Conservation (phyloP, 2,888 invertebrate genomes). For the Mechanitis mazaeus region DNA sequence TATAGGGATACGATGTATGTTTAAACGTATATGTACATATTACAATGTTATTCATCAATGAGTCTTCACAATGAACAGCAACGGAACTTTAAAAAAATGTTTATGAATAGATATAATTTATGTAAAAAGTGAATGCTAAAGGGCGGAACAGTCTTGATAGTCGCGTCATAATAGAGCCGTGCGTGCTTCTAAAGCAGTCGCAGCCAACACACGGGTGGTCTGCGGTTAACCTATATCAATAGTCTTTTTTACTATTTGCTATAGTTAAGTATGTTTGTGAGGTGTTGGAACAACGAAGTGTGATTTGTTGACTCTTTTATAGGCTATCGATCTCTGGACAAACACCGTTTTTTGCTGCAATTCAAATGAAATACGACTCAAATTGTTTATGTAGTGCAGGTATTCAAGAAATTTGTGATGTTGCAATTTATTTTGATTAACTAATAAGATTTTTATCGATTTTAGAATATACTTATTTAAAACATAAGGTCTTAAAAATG, state of each 20-base stretch:
- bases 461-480: neutral
- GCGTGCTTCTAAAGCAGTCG: constrained; percentile 53
- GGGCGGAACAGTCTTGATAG: constrained; percentile 60
- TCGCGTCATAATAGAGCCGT: constrained; percentile 53
- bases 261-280: constrained; percentile 67
- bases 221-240: constrained; percentile 35
- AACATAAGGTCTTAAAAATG: too few relatives aligned
- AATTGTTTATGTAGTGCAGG: constrained; percentile 20
- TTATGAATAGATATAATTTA: constrained; percentile 66
- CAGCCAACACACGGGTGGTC: constrained; percentile 69
- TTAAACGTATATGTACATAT: too few relatives aligned
- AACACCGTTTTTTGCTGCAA: constrained; percentile 23
- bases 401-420: constrained; percentile 34
- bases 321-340: constrained; percentile 53
- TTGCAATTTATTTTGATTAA: too few relatives aligned
- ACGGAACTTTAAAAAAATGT: constrained; percentile 33
- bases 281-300: constrained; percentile 60
- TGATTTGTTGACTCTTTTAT: constrained; percentile 65
- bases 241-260: constrained; percentile 66
- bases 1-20: too few relatives aligned
- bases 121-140: constrained; percentile 59
- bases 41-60: too few relatives aligned
- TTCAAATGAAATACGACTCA: constrained; percentile 25
- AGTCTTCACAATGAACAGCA: constrained; percentile 1
- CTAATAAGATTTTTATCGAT: neutral